These are phyloP conservation scores for Mustelus asterias DNA, from an alignment of 2,113 vertebrate genomes.

Conservation along the genomic window DNA sequence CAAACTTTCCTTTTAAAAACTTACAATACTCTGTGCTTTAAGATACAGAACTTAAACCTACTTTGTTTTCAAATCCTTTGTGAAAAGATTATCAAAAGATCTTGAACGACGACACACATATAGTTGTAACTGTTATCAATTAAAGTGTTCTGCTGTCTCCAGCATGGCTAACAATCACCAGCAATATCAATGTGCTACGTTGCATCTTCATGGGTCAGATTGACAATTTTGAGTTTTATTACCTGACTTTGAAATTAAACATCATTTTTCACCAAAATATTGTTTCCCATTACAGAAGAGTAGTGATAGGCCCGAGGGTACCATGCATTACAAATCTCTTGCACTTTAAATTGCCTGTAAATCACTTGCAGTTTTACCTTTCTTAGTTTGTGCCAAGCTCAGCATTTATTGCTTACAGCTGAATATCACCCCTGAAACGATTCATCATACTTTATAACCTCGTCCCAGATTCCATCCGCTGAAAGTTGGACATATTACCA, in stretches of 20 bases:
- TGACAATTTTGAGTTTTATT: slow-evolving; percentile 50
- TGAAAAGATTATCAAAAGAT: background rate
- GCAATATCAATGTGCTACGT: slow-evolving; percentile 2
- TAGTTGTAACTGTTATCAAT: background rate
- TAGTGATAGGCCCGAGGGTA: slow-evolving; percentile 56
- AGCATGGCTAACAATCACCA: slow-evolving; percentile 4
- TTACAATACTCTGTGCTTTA: background rate
- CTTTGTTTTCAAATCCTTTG: background rate
- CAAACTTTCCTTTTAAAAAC: background rate
- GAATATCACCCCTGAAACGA: slow-evolving; percentile 60
- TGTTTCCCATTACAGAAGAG: slow-evolving; percentile 61
- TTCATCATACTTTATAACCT: slow-evolving; percentile 66
- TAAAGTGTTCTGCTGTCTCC: background rate
- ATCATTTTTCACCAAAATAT: slow-evolving; percentile 63
- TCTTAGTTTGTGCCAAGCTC: slow-evolving; percentile 64
- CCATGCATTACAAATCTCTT: slow-evolving; percentile 69
- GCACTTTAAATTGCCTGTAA: slow-evolving; percentile 67
- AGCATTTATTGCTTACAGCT: slow-evolving; percentile 67
- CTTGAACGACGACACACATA: background rate
- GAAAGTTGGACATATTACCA: background rate
- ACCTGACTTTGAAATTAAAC: slow-evolving; percentile 59
- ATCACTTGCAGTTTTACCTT: slow-evolving; percentile 64
- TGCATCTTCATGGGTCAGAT: background rate
- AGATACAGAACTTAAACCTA: background rate
- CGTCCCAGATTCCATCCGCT: slow-evolving; percentile 55